A percentile compares a stretch with the other conserved stretches of the same genome.
Conservation (phyloP, 2,888 invertebrate species). For the Seira sanloemensis region DNA sequence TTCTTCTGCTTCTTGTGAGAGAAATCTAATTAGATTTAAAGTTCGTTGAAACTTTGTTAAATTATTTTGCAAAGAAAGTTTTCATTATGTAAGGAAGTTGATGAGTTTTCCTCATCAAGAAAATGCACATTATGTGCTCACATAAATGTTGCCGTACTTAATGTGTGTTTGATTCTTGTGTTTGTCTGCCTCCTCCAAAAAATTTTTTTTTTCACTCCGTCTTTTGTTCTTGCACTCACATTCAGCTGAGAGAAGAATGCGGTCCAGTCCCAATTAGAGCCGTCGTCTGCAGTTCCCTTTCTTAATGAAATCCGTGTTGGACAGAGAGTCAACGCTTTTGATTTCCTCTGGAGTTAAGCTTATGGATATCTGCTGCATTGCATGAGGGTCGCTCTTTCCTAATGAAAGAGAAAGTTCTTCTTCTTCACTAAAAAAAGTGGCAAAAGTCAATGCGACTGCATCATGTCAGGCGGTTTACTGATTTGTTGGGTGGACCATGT, state of each 20-base stretch:
- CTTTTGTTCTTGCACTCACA: no score
- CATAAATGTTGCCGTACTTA: slow-evolving; percentile 49
- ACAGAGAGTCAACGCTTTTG: not conserved
- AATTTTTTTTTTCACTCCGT: not conserved
- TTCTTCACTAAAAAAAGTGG: no score
- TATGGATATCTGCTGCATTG: no score
- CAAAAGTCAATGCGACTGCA: no score
- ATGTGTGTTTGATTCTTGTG: slow-evolving; percentile 62
- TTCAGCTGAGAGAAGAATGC: no score
- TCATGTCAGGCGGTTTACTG: no score
- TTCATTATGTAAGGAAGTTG: slow-evolving; percentile 74
- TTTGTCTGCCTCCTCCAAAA: slow-evolving; percentile 35
- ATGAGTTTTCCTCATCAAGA: slow-evolving; percentile 74
- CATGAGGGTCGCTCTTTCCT: no score
- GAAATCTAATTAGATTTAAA: slow-evolving; percentile 74
- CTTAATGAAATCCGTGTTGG: slow-evolving; percentile 13
- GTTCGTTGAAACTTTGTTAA: slow-evolving; percentile 74
- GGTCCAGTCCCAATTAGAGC: slow-evolving; percentile 15
- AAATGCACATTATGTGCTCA: slow-evolving; percentile 69
- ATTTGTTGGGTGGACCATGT: no score
- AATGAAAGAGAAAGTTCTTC: no score
- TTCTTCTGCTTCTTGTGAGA: slow-evolving; percentile 71
- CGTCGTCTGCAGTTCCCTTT: slow-evolving; percentile 14
- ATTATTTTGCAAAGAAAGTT: slow-evolving; percentile 74
- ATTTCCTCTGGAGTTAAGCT: no score